Evolutionary conservation across 1,140 invertebrate species (phyloP).

Genomic region (Tenebrio molitor): DNA sequence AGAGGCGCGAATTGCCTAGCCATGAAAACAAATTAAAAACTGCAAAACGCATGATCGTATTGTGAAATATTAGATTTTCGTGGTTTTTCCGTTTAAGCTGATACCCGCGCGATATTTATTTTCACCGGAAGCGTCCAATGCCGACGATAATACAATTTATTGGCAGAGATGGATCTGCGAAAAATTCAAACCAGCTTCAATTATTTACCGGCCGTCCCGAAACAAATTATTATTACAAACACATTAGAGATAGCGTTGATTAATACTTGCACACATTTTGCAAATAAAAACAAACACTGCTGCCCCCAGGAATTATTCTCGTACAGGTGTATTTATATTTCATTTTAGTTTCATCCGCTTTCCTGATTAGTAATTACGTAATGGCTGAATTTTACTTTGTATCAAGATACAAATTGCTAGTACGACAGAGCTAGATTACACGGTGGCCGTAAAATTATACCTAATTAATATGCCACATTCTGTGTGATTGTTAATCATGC

Average conservation of each 20-base stretch:
- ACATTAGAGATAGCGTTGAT: too few species aligned
- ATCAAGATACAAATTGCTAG: too few species aligned
- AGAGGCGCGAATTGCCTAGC: not conserved
- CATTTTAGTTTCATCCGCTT: too few species aligned
- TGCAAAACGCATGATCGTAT: not conserved
- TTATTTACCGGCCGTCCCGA: too few species aligned
- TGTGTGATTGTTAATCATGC: not conserved
- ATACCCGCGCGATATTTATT: not conserved
- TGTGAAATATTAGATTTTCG: conserved; percentile 32
- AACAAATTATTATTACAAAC: too few species aligned
- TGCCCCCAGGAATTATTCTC: too few species aligned
- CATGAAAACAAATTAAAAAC: conserved; percentile 32
- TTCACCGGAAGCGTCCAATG: not conserved
- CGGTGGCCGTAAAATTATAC: not conserved
- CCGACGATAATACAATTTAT: not conserved
- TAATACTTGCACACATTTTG: too few species aligned
- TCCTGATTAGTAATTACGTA: too few species aligned
- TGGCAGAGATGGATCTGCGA: not conserved
- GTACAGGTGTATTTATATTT: too few species aligned
- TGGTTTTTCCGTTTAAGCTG: not conserved
- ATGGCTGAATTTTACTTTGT: too few species aligned
- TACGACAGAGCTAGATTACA: too few species aligned
- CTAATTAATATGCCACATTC: not conserved
- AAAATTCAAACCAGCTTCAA: not conserved
- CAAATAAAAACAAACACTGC: too few species aligned